Percentiles rank a stretch among this genome's conserved stretches.
Conservation (phyloP, 2,888 invertebrate genomes). For the Apodemia zela region DNA sequence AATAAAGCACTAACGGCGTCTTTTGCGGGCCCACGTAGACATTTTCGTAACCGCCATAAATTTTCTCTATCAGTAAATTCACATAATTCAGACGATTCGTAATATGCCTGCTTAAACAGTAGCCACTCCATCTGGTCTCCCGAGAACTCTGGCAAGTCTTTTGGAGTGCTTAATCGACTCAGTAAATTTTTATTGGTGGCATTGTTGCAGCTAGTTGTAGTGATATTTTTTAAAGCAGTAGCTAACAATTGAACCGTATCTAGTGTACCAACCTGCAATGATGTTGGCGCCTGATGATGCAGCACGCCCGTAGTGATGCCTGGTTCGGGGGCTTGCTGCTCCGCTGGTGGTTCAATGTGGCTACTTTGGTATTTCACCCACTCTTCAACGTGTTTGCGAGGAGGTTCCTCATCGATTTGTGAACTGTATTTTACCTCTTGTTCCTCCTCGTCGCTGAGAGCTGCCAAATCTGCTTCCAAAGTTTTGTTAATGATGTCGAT, state of each 20-base stretch:
- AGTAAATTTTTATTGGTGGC: slow-evolving; percentile 6
- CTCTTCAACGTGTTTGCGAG: slow-evolving; percentile 21
- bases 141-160: slow-evolving; percentile 29
- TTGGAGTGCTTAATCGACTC: slow-evolving; percentile 29
- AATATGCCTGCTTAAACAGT: slow-evolving; percentile 32
- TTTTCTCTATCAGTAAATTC: slow-evolving; percentile 25
- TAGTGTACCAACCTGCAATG: slow-evolving; percentile 25
- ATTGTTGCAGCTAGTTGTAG: slow-evolving; percentile 16
- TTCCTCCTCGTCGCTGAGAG: background rate
- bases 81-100: slow-evolving; percentile 33
- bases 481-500: slow-evolving; percentile 24
- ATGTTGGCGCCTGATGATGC: slow-evolving; percentile 21
- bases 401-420: background rate
- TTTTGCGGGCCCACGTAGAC: slow-evolving; percentile 33
- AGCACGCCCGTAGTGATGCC: slow-evolving; percentile 11
- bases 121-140: slow-evolving; percentile 37
- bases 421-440: background rate
- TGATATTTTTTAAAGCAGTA: slow-evolving; percentile 24
- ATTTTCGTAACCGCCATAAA: slow-evolving; percentile 31
- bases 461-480: slow-evolving; percentile 21
- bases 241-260: background rate
- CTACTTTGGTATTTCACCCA: slow-evolving; percentile 23
- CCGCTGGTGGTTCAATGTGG: slow-evolving; percentile 22
- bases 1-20: slow-evolving; percentile 29
- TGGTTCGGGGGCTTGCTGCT: slow-evolving; percentile 20